phyloP scores from a whole-genome alignment of 2,888 invertebrate genomes.

The Drosophila imparisetae region DNA sequence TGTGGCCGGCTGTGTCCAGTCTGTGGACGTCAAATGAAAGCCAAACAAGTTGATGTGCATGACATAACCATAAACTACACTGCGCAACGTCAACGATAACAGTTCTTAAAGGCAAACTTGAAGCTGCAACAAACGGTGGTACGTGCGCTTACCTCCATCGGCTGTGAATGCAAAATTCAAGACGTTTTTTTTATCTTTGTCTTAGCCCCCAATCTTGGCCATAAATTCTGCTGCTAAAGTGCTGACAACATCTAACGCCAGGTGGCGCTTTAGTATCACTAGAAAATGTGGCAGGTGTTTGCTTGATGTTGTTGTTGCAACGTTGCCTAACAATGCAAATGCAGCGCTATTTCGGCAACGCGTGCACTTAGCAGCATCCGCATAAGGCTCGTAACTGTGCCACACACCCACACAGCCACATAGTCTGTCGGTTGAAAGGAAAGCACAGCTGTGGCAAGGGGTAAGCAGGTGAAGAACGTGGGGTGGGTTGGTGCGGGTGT shows the following conservation, averaged over 20 bases:
- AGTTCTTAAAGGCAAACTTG: constrained; percentile 2
- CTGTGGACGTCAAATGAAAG: constrained; percentile 73
- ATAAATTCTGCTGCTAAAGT: constrained; percentile 69
- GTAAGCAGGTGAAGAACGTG: not conserved
- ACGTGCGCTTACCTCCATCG: constrained; percentile 62
- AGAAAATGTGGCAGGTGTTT: constrained; percentile 65
- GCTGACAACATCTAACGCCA: constrained; percentile 56
- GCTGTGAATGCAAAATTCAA: constrained; percentile 38
- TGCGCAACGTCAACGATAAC: constrained; percentile 15
- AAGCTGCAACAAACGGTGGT: constrained; percentile 11
- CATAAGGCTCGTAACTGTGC: constrained; percentile 35
- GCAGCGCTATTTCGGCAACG: constrained; percentile 50
- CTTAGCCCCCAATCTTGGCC: constrained; percentile 29
- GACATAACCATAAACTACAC: constrained; percentile 56
- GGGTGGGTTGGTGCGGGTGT: not conserved
- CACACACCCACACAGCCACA: constrained; percentile 7
- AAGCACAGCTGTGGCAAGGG: not conserved
- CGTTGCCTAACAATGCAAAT: constrained; percentile 61
- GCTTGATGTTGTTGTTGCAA: not conserved
- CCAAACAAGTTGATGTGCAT: constrained; percentile 71
- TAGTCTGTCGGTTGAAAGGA: constrained; percentile 35
- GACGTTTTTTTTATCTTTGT: constrained; percentile 5
- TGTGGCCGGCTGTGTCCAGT: constrained; percentile 8
- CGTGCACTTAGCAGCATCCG: constrained; percentile 44
- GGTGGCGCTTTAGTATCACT: constrained; percentile 62